Evolutionary conservation across 2,888 invertebrate genomes (phyloP), one percentile per base, ranked within the genome.

Genomic region (Pseudanteris insignis): DNA sequence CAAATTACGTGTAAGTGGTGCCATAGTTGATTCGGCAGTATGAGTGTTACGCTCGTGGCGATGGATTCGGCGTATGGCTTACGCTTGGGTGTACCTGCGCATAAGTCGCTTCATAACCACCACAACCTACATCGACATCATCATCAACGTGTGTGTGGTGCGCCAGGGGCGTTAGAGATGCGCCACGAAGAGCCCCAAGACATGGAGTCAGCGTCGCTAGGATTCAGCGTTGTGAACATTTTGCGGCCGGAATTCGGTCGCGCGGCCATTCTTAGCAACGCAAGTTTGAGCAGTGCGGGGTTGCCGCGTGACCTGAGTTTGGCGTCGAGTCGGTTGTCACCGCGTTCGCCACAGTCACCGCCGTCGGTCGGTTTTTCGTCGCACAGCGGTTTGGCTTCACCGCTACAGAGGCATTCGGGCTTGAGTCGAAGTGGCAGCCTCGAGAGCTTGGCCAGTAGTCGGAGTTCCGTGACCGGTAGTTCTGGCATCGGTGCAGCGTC

Each of bases 141-240:
- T n/a, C 70, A 64, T 36, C 66, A 59, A 15, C 43, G 63, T 24
- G 21, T 50, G 7, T 63, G 54, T 46, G 63, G 41, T 40, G 51
- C 67, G 53, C 44, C 64, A 41, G 26, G 58, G 12, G 38, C 38
- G 3, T 6, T 46, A 15, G 59, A 51, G 13, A 44, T 50, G 24
- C 38, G 46, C 2, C 24, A 14, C 2, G 55, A 55, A 5, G 62
- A 64, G 15, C 54, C 41, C 10, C 65, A 34, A 2, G 59, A 54
- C 2, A 26, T 47, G 3, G 70, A 71, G 1, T 10, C 65, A 0
- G 54, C 74, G 1, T 55, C 75, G 0, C 78, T 93, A 18, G 89
- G 90, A 68, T 93, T 92, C 81, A 92, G 92, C 72, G 92, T 94
- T 75, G 91, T 90, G 71, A 92, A 93, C 79, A 93, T 93, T 60